Percentiles rank a stretch among this genome's conserved stretches.
Evolutionary conservation across 2,113 vertebrate species (phyloP).

Genomic region (Paramormyrops kingsleyae): DNA sequence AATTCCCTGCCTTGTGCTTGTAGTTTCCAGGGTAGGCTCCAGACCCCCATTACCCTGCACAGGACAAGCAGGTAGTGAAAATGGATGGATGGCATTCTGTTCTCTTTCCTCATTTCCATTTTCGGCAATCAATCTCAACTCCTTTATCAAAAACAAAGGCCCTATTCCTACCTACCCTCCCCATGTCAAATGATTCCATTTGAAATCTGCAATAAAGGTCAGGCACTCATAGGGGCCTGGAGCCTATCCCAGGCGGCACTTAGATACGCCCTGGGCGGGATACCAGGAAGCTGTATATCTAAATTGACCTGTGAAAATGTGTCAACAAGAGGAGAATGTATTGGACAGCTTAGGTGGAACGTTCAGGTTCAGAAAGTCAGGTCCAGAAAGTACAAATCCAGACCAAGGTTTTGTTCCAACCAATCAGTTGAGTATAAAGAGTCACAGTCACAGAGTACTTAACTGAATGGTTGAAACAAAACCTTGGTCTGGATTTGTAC

Average conservation of each 20-base stretch:
- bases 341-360: too few relatives aligned
- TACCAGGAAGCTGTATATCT: not conserved
- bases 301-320: not conserved
- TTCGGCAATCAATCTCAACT: not conserved
- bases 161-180: not conserved
- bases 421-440: too few relatives aligned
- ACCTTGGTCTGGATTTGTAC: too few relatives aligned
- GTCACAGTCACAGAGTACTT: too few relatives aligned
- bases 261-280: not conserved
- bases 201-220: not conserved
- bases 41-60: not conserved
- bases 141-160: not conserved
- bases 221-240: not conserved
- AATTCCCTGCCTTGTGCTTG: not conserved
- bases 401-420: too few relatives aligned
- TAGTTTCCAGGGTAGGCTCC: not conserved
- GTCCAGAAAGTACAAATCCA: too few relatives aligned
- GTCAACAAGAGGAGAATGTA: not conserved
- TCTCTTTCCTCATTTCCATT: not conserved
- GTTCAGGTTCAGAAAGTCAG: too few relatives aligned
- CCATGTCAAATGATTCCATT: not conserved
- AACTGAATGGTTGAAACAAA: too few relatives aligned
- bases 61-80: not conserved
- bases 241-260: not conserved
- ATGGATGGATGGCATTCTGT: not conserved